Percentiles rank a stretch among this genome's conserved stretches.
These are phyloP conservation scores for Lepidurus apus DNA, from an alignment of 1,140 invertebrate genomes.

Conservation along the genomic window DNA sequence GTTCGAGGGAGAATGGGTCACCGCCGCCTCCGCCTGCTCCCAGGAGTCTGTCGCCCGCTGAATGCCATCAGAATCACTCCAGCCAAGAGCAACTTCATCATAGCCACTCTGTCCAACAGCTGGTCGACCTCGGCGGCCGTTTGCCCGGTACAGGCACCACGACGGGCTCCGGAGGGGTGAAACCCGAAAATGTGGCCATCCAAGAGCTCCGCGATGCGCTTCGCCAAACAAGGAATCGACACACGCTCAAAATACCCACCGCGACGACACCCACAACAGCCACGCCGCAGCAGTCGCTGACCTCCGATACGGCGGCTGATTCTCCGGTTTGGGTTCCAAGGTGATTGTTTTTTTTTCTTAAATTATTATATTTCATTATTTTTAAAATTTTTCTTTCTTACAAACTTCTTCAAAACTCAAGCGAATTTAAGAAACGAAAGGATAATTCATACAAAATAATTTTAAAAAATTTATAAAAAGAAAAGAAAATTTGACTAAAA, in stretches of 20 bases:
- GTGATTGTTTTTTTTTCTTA: background rate
- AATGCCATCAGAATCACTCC: background rate
- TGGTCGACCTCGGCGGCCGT: slow-evolving; percentile 10
- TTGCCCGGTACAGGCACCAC: background rate
- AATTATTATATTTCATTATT: background rate
- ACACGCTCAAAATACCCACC: background rate
- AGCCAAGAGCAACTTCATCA: slow-evolving; percentile 9
- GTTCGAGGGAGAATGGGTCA: background rate
- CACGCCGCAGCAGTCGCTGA: background rate
- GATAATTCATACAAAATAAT: no score
- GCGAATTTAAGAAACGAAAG: no score
- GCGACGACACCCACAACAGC: background rate
- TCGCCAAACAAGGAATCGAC: background rate
- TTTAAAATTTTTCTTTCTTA: no score
- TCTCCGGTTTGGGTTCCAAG: slow-evolving; percentile 4
- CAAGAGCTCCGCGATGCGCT: slow-evolving; percentile 12
- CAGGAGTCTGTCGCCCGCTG: background rate
- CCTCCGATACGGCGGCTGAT: background rate
- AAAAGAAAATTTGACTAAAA: no score
- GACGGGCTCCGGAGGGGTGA: background rate
- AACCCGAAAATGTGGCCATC: background rate
- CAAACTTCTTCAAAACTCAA: no score
- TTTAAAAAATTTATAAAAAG: no score
- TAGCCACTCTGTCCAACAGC: background rate
- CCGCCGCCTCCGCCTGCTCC: background rate